Evolutionary conservation across 2,113 vertebrate species (phyloP), one percentile per base, ranked within the genome.

Genomic region (Nipponia nippon): DNA sequence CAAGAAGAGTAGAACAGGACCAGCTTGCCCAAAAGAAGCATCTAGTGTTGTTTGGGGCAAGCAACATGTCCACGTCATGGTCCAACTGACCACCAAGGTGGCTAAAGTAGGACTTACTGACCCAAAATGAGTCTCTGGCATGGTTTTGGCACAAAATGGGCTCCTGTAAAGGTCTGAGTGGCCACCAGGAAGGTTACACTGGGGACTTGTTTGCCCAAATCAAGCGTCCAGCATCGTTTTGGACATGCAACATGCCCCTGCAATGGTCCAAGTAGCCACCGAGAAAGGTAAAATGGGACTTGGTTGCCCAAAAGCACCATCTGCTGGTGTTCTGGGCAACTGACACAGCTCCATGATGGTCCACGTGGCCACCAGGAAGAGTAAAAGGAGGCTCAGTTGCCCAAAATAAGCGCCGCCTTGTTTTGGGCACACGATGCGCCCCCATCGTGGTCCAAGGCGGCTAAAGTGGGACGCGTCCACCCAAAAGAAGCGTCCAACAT

Each of bases 211-310:
- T 23, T 10, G 11, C 32, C 61, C 58, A 40, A n/a, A 19, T 4
- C 11, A 40, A 10, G 1, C 0, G 3, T 7, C 40, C 23, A 13
- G 13, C 4, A 0, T 5, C 5, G 14, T 13, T 34, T 1, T 17
- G 67, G 53, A 15, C 14, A 12, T 0, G 1, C 16, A 36, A 36
- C 2, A 0, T 19, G 17, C 16, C 26, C 32, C 44, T 16, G 25
- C 1, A 2, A 4, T 0, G 0, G 17, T 21, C 49, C 62, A 16
- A 27, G 11, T 2, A 14, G 15, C 19, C 11, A 40, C 36, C 11
- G 9, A 11, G 13, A 7, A 5, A 10, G 11, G 12, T 11, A 5
- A 7, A 44, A 26, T 0, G 2, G 20, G 58, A 29, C 16, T 30
- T 0, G 2, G 32, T 9, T 14, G 19, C 30, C 16, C 55, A 36